A percentile compares a stretch with the other conserved stretches of the same genome.
Conservation (phyloP, 2,797 vertebrate genomes). For the Molossus molossus region DNA sequence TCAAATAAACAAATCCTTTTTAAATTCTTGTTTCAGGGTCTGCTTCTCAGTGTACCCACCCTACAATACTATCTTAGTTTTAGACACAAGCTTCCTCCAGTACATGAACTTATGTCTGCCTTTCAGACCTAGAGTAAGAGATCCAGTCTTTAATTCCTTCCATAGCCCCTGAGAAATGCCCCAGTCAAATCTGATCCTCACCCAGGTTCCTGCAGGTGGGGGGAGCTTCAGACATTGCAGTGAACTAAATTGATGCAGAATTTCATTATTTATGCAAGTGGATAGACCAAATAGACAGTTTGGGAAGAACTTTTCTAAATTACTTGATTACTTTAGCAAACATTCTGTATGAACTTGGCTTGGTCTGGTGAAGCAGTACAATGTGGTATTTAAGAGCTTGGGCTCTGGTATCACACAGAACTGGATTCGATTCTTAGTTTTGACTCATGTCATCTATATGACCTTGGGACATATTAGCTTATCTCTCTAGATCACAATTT, state of each 20-base stretch:
- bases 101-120: background rate
- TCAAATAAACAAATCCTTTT: background rate
- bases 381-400: background rate
- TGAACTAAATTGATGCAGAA: background rate
- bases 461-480: background rate
- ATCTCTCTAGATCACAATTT: background rate
- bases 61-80: background rate
- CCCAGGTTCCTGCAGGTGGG: background rate
- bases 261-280: slow-evolving; percentile 40
- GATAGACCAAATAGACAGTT: background rate
- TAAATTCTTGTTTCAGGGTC: background rate
- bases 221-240: background rate
- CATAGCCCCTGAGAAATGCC: background rate
- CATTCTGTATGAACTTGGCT: background rate
- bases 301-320: background rate
- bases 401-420: background rate
- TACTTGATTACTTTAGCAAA: background rate
- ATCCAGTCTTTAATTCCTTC: background rate
- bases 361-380: background rate
- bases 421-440: background rate
- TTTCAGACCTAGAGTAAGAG: background rate
- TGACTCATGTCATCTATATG: background rate
- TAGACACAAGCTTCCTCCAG: background rate
- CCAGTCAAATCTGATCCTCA: background rate
- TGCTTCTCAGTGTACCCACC: background rate